Percentiles rank a stretch among this genome's conserved stretches.
Evolutionary conservation across 2,113 vertebrate species (phyloP).

Genomic region (Pycnonotus jocosus): DNA sequence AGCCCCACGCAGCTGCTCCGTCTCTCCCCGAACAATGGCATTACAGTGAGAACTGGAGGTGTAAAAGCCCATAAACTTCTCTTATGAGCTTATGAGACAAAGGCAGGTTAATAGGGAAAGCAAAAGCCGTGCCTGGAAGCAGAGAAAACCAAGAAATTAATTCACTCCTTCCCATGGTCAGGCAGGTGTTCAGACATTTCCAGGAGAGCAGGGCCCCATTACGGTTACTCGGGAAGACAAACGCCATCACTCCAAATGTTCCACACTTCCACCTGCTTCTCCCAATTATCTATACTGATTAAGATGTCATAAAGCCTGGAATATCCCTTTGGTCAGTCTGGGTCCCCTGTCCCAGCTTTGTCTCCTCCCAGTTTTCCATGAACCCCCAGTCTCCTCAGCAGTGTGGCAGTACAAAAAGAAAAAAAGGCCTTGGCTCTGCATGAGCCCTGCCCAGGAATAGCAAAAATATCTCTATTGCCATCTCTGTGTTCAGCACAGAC

Average conservation of each 20-base stretch:
- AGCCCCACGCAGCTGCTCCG: fast-evolving
- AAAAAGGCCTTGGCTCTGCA: neutral
- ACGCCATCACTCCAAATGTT: fast-evolving
- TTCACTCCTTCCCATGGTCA: neutral
- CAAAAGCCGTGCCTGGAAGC: neutral
- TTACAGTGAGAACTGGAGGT: neutral
- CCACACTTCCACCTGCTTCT: neutral
- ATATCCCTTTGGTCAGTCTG: neutral
- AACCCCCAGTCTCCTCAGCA: fast-evolving
- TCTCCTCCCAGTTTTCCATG: neutral
- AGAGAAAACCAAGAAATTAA: neutral
- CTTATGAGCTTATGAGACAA: neutral
- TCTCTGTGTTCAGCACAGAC: neutral
- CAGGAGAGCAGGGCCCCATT: neutral
- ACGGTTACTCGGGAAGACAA: fast-evolving
- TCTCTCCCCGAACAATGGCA: neutral
- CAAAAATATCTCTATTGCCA: neutral
- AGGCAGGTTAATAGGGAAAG: neutral
- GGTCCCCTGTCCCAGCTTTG: neutral
- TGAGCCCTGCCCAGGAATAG: neutral
- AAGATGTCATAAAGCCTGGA: neutral
- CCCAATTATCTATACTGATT: neutral
- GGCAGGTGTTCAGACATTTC: neutral
- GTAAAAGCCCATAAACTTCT: neutral
- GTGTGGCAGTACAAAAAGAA: neutral